phyloP scores from a whole-genome alignment of 2,113 vertebrate genomes.

The Erpornis zantholeuca region DNA sequence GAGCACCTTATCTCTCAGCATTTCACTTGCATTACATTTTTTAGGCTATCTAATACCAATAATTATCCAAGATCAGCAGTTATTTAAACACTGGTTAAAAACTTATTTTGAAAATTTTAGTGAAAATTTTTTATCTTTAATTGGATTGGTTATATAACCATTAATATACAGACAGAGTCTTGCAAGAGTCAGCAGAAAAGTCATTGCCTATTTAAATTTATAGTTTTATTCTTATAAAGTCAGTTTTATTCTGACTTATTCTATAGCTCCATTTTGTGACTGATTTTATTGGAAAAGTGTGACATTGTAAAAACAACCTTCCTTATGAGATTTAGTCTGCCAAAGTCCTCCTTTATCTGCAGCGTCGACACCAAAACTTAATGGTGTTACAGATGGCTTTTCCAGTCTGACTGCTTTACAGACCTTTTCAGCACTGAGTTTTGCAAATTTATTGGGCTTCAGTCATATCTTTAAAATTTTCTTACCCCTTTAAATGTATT shows the following conservation, averaged over 20 bases:
- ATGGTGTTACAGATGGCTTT: not conserved
- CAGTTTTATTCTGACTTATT: not conserved
- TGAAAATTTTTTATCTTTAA: not conserved
- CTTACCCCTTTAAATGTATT: not conserved
- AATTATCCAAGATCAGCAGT: not conserved
- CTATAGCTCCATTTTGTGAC: not conserved
- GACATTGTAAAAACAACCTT: not conserved
- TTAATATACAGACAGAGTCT: not conserved
- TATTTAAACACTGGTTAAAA: not conserved
- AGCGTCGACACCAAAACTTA: not conserved
- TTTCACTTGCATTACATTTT: not conserved
- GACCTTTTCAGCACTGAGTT: not conserved
- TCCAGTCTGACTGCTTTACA: not conserved
- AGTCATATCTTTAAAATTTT: not conserved
- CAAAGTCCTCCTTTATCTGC: not conserved
- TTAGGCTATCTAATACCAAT: not conserved
- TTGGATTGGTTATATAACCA: not conserved
- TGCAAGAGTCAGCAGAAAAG: not conserved
- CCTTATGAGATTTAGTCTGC: not conserved
- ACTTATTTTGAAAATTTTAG: not conserved
- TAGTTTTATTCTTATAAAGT: not conserved
- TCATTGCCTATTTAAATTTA: not conserved
- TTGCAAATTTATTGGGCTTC: not conserved
- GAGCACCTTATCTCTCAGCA: not conserved
- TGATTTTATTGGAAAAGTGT: not conserved